These are phyloP conservation scores for Mechanitis mazaeus DNA, from an alignment of 2,888 invertebrate species.

Conservation along the genomic window DNA sequence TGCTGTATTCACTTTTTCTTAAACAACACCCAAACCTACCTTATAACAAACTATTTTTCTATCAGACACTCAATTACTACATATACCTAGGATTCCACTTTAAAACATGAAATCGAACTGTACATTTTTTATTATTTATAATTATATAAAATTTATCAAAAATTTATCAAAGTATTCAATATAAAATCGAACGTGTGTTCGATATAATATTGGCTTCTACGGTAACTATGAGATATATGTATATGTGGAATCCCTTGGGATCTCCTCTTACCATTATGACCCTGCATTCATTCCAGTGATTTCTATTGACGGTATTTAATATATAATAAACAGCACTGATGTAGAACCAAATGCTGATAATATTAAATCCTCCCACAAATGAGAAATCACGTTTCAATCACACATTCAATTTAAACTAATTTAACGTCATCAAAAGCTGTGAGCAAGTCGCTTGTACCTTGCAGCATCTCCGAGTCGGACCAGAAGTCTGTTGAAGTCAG, in stretches of 20 bases:
- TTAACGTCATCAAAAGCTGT: conserved; percentile 67
- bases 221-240: conserved; percentile 38
- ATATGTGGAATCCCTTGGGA: conserved; percentile 50
- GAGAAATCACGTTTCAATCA: conserved; percentile 29
- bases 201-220: conserved; percentile 22
- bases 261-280: conserved; percentile 42
- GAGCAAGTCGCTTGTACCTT: conserved; percentile 55
- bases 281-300: conserved; percentile 60
- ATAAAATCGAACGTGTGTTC: conserved; percentile 9
- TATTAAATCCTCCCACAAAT: conserved; percentile 25
- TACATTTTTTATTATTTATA: conserved; percentile 12
- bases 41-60: conserved; percentile 28
- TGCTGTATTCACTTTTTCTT: conserved; percentile 21
- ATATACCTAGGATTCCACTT: conserved; percentile 50
- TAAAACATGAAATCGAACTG: conserved; percentile 19
- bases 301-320: conserved; percentile 37
- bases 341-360: conserved; percentile 31
- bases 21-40: conserved; percentile 28
- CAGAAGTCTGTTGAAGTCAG: conserved; percentile 55
- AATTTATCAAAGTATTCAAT: background rate
- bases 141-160: conserved; percentile 10
- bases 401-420: conserved; percentile 41
- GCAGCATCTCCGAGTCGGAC: conserved; percentile 58
- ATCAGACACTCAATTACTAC: conserved; percentile 36
- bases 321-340: conserved; percentile 16